These are phyloP conservation scores for Rhagologus leucostigma DNA, from an alignment of 2,113 vertebrate genomes.

Conservation along the genomic window DNA sequence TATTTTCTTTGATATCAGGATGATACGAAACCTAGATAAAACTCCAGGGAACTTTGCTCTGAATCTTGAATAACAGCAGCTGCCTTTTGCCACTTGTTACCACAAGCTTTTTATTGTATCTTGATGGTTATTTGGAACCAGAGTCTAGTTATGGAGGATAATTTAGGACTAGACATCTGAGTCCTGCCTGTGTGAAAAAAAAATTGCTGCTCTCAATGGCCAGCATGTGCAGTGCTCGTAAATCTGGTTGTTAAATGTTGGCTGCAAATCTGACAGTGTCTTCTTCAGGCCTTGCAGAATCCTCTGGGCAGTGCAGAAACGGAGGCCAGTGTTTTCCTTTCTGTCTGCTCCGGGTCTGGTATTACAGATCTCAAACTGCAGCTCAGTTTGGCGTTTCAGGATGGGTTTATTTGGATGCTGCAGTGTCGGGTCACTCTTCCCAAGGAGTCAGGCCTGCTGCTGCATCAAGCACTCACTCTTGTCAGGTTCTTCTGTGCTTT, in stretches of 20 bases:
- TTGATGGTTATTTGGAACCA: not conserved
- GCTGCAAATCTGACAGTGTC: not conserved
- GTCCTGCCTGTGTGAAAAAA: not conserved
- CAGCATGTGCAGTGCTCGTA: not conserved
- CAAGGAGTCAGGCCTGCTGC: not conserved
- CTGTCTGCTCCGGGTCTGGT: not conserved
- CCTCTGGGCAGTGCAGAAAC: not conserved
- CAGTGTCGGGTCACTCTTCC: not conserved
- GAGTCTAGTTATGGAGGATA: not conserved
- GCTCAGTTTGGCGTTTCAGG: not conserved
- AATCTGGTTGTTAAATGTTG: not conserved
- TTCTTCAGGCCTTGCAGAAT: not conserved
- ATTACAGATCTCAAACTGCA: not conserved
- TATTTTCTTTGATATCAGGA: not conserved
- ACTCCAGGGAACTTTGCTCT: not conserved
- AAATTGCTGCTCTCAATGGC: not conserved
- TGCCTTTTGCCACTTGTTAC: not conserved
- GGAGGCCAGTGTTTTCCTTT: not conserved
- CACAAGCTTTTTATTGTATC: not conserved
- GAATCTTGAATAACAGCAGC: not conserved
- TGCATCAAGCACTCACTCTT: not conserved
- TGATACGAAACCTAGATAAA: not conserved
- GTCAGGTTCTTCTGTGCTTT: not conserved
- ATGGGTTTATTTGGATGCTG: not conserved
- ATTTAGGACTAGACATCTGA: not conserved